A percentile compares a stretch with the other conserved stretches of the same genome.
These are phyloP conservation scores for Pachycephus smyrnensis DNA, from an alignment of 2,888 invertebrate genomes.

Conservation along the genomic window DNA sequence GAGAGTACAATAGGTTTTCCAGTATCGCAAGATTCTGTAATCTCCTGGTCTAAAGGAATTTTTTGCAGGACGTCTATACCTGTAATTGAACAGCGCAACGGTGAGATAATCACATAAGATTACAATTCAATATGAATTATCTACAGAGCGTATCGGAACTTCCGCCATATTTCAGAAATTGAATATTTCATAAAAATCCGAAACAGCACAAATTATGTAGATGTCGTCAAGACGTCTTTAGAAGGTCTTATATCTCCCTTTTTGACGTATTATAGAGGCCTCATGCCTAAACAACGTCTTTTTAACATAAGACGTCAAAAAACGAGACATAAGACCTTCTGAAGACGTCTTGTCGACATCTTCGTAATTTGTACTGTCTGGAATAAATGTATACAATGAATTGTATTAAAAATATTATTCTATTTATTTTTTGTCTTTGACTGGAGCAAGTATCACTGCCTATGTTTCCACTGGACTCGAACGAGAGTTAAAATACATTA, in stretches of 20 bases:
- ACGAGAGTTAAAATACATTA: constrained; percentile 17
- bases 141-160: background rate
- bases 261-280: too few relatives aligned
- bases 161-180: background rate
- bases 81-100: constrained; percentile 31
- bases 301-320: too few relatives aligned
- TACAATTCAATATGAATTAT: background rate
- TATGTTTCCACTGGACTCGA: constrained; percentile 2
- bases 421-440: background rate
- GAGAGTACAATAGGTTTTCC: constrained; percentile 82
- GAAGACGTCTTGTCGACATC: too few relatives aligned
- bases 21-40: constrained; percentile 77
- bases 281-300: too few relatives aligned
- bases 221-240: too few relatives aligned
- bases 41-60: constrained; percentile 79
- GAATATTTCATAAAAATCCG: background rate
- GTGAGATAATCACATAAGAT: background rate
- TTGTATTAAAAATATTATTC: background rate
- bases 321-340: too few relatives aligned
- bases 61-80: constrained; percentile 75
- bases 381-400: background rate
- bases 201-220: too few relatives aligned
- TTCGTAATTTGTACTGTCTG: too few relatives aligned
- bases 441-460: too few relatives aligned
- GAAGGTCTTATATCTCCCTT: too few relatives aligned